Base-by-base conservation (phyloP, 1,140 invertebrate genomes). In the Liolophura sinensis region DNA sequence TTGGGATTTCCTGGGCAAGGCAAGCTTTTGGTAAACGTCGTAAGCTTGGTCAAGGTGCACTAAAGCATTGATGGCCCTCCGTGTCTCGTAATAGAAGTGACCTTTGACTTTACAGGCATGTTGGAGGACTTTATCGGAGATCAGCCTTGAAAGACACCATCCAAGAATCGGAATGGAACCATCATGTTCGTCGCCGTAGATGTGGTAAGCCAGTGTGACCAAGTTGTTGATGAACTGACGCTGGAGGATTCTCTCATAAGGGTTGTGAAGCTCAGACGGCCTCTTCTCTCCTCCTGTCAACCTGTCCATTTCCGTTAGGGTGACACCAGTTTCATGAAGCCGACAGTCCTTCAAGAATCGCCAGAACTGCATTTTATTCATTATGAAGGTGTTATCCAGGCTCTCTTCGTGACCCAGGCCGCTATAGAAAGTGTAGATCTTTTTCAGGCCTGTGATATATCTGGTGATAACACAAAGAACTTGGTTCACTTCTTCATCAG, bases 301-400 rank as follows among this genome's bases (percentile, higher is more conserved):
- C 65, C 84, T 70, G 67, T 85, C 81, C 79, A 85, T 83, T 51
- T 85, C 79, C 59, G 76, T 83, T 0, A 85, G 72, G 15, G 77
- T 79, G 3, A 73, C 67, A 54, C 75, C 73, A 15, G 75, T 57
- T 49, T 84, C 76, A 70, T 84, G 82, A 22, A 84, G 67, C 27
- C 72, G 57, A 63, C 82, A 84, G 66, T 85, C 84, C 69, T 83
- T 84, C 60, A 85, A 52, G 60, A 85, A 81, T 52, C 83, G 66
- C 84, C 83, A 85, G 68, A 84, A 84, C 74, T 85, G 84, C 78
- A 85, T 80, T 46, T 77, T 77, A 57, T 75, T 83, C 77, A 85
- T 78, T 18, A 84, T 75, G 67, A 73, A 84, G 4, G 82, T 84
- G 67, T 85, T 85, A 65, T 85, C 84, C n/a, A 74, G 70, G 69